These are phyloP conservation scores for Riptortus pedestris DNA, from an alignment of 1,140 invertebrate genomes.

Conservation along the genomic window DNA sequence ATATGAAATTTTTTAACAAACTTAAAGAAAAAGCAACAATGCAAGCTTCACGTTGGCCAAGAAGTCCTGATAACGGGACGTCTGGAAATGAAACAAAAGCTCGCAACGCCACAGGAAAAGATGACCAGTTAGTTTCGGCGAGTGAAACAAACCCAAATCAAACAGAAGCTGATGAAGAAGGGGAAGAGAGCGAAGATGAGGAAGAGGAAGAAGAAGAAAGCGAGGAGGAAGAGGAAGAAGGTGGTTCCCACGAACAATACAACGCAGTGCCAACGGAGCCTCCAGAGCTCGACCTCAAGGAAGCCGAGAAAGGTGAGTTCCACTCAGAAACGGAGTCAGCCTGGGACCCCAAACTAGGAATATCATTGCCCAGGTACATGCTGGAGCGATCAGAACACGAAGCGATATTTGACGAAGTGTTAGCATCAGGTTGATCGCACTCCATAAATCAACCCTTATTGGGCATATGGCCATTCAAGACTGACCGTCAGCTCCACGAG, in stretches of 20 bases:
- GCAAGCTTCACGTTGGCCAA: not conserved
- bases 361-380: slow-evolving; percentile 56
- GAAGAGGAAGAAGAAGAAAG: slow-evolving; percentile 25
- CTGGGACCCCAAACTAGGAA: slow-evolving; percentile 49
- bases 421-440: slow-evolving; percentile 30
- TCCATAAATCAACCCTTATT: not conserved
- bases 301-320: slow-evolving; percentile 38
- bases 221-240: slow-evolving; percentile 15
- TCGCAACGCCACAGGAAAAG: not conserved
- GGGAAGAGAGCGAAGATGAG: slow-evolving; percentile 28
- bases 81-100: not conserved
- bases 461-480: not conserved
- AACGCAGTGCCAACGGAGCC: slow-evolving; percentile 29
- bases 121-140: not conserved
- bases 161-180: slow-evolving; percentile 22
- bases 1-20: not conserved
- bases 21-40: not conserved
- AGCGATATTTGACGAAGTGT: slow-evolving; percentile 48
- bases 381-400: slow-evolving; percentile 53
- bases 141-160: not conserved
- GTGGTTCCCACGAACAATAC: slow-evolving; percentile 24
- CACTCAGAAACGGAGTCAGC: slow-evolving; percentile 50
- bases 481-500: not conserved
- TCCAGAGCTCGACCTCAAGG: slow-evolving; percentile 29
- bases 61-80: not conserved